Base-by-base conservation (phyloP, 2,888 invertebrate species). In the Oligia fasciuncula region DNA sequence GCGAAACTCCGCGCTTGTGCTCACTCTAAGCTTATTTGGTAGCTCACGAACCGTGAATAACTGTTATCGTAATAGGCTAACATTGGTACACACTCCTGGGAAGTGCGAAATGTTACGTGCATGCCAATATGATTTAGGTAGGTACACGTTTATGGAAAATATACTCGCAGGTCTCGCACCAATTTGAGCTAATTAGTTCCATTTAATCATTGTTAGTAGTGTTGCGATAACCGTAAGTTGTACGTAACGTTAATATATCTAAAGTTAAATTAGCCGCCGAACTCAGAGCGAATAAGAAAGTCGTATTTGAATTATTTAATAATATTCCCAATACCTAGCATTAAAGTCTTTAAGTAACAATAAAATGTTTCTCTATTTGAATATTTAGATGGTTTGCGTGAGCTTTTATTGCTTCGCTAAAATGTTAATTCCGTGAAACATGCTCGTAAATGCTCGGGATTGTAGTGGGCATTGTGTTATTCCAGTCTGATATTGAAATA, bases 381-480 rank as follows among this genome's bases (percentile, higher is more conserved):
- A 93, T 92, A 92, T 93, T 93, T 91, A 91, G 91, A 90, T 90
- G 90, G 92, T 91, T 94, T 90, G 93, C 93, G 93, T 93, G 93
- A 93, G 93, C 92, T 91, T 94, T 95, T 94, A 95, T 93, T 92
- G 92, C 93, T 89, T 83, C 87, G 93, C 93, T 94, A 93, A 95
- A 94, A 94, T 94, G 94, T 94, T 94, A 93, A 94, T 94, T 93
- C 94, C 92, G 91, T 92, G 94, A 92, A 94, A 94, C 93, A 93
- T 89, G 93, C 89, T 94, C 94, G 93, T 94, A 94, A 95, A 94
- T 90, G 92, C 90, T 89, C 87, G 90, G 89, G 90, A 91, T 92
- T 90, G 91, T 92, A 93, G 93, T 90, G 91, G 91, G 90, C 89
- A 91, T 93, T 93, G 88, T 91, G 92, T 91, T 93, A 92, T 93